Conservation (phyloP, 2,888 invertebrate species). For the Agrotis puta region DNA sequence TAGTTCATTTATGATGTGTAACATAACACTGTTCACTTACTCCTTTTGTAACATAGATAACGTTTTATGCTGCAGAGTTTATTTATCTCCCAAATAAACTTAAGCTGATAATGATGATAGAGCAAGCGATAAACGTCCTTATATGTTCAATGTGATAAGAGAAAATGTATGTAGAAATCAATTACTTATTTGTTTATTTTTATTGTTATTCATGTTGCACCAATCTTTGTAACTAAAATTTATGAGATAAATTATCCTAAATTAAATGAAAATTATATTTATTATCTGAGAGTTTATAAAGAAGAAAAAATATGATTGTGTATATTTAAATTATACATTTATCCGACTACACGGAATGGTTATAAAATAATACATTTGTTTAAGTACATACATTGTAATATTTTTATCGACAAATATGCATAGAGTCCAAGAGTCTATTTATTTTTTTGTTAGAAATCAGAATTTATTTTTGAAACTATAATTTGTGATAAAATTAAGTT, state of each 20-base stretch:
- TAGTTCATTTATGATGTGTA: neutral
- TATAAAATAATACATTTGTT: constrained; percentile 5
- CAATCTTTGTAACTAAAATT: constrained; percentile 8
- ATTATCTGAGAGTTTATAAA: constrained; percentile 1
- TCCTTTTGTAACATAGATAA: constrained; percentile 12
- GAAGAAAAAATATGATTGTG: neutral
- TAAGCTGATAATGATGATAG: constrained; percentile 35
- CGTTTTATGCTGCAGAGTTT: constrained; percentile 18
- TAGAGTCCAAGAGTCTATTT: constrained; percentile 40
- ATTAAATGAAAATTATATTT: constrained; percentile 1
- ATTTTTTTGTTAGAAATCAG: constrained; percentile 29
- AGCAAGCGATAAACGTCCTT: constrained; percentile 28
- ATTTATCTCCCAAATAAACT: constrained; percentile 45
- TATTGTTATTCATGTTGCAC: constrained; percentile 49
- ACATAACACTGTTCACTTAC: constrained; percentile 1
- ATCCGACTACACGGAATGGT: too few species aligned
- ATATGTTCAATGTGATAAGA: constrained; percentile 51
- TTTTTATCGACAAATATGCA: neutral
- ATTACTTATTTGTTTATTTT: constrained; percentile 43
- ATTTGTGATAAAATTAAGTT: constrained; percentile 43
- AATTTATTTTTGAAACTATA: constrained; percentile 24
- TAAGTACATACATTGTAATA: neutral
- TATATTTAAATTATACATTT: neutral
- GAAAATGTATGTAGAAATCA: constrained; percentile 34
- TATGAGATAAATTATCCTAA: neutral